Conservation (phyloP, 2,888 invertebrate genomes). For the Drosophila nigritarsus region DNA sequence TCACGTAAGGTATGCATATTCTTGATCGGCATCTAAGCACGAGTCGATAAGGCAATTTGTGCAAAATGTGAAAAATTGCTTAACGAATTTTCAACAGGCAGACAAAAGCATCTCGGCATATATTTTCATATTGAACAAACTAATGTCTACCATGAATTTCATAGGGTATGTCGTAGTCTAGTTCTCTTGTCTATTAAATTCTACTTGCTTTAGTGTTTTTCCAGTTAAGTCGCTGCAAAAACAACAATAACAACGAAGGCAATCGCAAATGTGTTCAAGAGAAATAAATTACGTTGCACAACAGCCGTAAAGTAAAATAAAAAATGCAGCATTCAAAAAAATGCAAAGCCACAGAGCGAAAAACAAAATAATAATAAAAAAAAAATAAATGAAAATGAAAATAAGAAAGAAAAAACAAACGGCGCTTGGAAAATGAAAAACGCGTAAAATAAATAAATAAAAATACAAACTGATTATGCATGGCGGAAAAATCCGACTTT, state of each 20-base stretch:
- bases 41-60: not conserved
- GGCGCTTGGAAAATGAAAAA: conserved; percentile 66
- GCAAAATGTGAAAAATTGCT: no score
- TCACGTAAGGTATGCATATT: not conserved
- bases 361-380: conserved; percentile 46
- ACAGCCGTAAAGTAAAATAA: conserved; percentile 27
- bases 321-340: conserved; percentile 29
- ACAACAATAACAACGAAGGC: conserved; percentile 38
- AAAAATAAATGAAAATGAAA: conserved; percentile 36
- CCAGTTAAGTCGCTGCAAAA: conserved; percentile 50
- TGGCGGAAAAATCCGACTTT: conserved; percentile 73
- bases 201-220: conserved; percentile 22
- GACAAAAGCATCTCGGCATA: no score
- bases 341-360: conserved; percentile 51
- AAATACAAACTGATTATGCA: conserved; percentile 79
- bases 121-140: not conserved
- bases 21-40: not conserved
- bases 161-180: not conserved
- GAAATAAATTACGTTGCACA: conserved; percentile 78
- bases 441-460: conserved; percentile 81
- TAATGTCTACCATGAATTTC: not conserved
- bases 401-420: conserved; percentile 40
- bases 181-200: not conserved
- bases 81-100: no score
- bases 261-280: conserved; percentile 75